phyloP scores from a whole-genome alignment of 2,888 invertebrate genomes.

The Standfussiana lucernea region DNA sequence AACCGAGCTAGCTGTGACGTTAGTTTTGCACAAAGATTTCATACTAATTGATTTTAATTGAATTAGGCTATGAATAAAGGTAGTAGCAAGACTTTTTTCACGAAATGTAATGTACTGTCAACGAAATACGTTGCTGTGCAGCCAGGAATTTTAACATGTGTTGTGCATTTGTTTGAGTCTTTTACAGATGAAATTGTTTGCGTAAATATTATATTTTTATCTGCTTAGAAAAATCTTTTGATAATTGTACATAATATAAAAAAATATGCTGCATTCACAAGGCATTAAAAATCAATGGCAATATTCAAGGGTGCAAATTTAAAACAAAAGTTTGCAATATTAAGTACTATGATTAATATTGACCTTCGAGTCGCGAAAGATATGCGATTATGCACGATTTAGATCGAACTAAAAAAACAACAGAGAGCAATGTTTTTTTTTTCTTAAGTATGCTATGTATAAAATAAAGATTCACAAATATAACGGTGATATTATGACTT shows the following conservation, averaged over 20 bases:
- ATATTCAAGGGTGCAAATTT: constrained; percentile 28
- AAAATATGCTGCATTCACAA: background rate
- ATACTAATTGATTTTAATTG: constrained; percentile 31
- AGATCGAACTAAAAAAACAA: constrained; percentile 6
- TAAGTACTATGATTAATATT: constrained; percentile 37
- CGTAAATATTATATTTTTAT: background rate
- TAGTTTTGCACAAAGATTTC: constrained; percentile 50
- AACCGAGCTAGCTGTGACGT: constrained; percentile 31
- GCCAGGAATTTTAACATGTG: background rate
- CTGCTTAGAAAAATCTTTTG: background rate
- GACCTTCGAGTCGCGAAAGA: constrained; percentile 24
- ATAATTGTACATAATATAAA: background rate
- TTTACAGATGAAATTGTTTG: background rate
- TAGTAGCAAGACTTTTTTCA: background rate
- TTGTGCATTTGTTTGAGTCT: background rate
- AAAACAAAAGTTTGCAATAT: constrained; percentile 30
- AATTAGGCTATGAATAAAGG: constrained; percentile 8
- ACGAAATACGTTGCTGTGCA: background rate
- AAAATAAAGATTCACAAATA: constrained; percentile 1
- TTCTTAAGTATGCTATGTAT: background rate
- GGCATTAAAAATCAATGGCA: constrained; percentile 8
- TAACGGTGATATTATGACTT: constrained; percentile 13
- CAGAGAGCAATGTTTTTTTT: background rate
- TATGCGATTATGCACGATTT: constrained; percentile 13
- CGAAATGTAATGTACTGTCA: background rate